Evolutionary conservation across 2,888 invertebrate genomes (phyloP).

Genomic region (Hypolimnas misippus): DNA sequence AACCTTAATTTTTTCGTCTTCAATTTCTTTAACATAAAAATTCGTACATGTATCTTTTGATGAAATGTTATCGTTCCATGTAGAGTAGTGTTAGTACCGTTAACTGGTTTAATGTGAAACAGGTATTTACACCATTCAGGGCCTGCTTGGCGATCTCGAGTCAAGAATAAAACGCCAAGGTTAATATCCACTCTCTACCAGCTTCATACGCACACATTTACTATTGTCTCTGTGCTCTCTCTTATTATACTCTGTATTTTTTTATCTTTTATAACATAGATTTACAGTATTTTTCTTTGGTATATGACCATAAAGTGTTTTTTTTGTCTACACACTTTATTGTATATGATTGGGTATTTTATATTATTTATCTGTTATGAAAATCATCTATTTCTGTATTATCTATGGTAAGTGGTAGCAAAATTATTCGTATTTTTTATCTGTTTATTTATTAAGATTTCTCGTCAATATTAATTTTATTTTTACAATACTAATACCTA

Average conservation of each 20-base stretch:
- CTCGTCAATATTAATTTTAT: too few relatives aligned
- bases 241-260: constrained; percentile 12
- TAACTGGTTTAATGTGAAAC: constrained; percentile 80
- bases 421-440: background rate
- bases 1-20: too few relatives aligned
- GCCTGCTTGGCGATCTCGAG: constrained; percentile 81
- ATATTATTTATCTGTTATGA: background rate
- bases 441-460: too few relatives aligned
- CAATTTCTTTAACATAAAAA: background rate
- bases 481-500: background rate
- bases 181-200: constrained; percentile 59
- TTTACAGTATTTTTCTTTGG: background rate
- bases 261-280: background rate
- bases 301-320: too few relatives aligned
- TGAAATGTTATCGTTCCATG: background rate
- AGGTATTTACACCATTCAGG: constrained; percentile 82
- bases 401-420: background rate
- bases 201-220: constrained; percentile 65
- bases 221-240: constrained; percentile 33
- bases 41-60: background rate
- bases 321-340: too few relatives aligned
- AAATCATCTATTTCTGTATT: background rate
- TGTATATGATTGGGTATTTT: background rate
- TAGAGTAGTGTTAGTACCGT: constrained; percentile 65
- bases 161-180: constrained; percentile 78